Conservation (phyloP, 2,888 invertebrate genomes). For the Drosophila tanythrix region DNA sequence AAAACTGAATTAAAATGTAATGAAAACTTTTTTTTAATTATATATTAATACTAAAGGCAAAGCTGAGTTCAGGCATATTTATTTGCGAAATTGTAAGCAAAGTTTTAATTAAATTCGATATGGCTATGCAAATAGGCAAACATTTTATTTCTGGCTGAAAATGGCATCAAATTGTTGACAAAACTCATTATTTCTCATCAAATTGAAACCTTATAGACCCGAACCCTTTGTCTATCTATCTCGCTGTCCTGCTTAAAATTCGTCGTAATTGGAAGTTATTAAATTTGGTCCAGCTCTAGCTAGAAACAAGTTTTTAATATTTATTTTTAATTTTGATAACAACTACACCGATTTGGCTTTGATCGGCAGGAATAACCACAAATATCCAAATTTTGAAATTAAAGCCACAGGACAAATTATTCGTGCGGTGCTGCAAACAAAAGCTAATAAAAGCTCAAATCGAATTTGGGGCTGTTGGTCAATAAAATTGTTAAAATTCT, state of each 20-base stretch:
- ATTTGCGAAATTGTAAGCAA: background rate
- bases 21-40: background rate
- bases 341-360: background rate
- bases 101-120: background rate
- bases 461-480: background rate
- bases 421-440: background rate
- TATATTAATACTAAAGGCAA: background rate
- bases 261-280: background rate
- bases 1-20: background rate
- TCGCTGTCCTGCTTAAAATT: background rate
- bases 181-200: background rate
- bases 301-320: background rate
- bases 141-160: background rate
- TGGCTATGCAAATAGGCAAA: background rate
- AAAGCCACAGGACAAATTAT: slow-evolving; percentile 14
- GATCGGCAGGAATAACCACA: slow-evolving; percentile 3
- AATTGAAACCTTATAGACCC: background rate
- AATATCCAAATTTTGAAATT: background rate
- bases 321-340: no score
- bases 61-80: background rate
- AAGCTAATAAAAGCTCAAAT: background rate
- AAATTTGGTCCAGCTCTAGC: background rate
- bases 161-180: background rate
- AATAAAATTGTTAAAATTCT: background rate
- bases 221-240: background rate